Conservation (phyloP, 2,888 invertebrate genomes). For the Leucophora obtusa region DNA sequence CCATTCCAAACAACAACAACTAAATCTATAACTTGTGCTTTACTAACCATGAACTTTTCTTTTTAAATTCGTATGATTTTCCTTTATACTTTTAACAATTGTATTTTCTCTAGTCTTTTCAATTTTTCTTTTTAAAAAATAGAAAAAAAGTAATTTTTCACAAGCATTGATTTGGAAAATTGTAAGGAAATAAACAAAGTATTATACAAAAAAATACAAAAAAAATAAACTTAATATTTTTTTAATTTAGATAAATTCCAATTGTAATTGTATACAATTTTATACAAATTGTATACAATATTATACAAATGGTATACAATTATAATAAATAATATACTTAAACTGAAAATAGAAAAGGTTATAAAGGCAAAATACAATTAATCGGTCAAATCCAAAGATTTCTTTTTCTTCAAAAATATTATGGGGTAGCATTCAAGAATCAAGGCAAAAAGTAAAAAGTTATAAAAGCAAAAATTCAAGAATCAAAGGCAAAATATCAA, state of each 20-base stretch:
- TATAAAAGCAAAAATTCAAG: too few species aligned
- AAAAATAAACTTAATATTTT: conserved; percentile 6
- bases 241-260: conserved; percentile 36
- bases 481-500: too few species aligned
- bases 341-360: neutral
- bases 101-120: neutral
- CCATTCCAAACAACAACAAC: neutral
- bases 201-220: neutral
- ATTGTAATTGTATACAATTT: conserved; percentile 29
- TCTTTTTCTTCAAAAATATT: too few species aligned
- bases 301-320: conserved; percentile 30
- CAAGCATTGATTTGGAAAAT: conserved; percentile 53
- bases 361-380: neutral
- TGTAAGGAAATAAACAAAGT: conserved; percentile 34
- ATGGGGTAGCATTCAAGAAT: too few species aligned
- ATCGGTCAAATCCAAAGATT: neutral
- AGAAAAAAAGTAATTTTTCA: conserved; percentile 27
- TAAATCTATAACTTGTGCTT: conserved; percentile 53
- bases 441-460: too few species aligned
- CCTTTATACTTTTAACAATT: conserved; percentile 15
- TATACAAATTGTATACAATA: conserved; percentile 34
- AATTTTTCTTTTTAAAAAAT: neutral
- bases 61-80: conserved; percentile 29
- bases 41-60: conserved; percentile 57
- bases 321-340: neutral